Conservation (phyloP, 2,113 vertebrate genomes). For the Corythornis madagascariensis region DNA sequence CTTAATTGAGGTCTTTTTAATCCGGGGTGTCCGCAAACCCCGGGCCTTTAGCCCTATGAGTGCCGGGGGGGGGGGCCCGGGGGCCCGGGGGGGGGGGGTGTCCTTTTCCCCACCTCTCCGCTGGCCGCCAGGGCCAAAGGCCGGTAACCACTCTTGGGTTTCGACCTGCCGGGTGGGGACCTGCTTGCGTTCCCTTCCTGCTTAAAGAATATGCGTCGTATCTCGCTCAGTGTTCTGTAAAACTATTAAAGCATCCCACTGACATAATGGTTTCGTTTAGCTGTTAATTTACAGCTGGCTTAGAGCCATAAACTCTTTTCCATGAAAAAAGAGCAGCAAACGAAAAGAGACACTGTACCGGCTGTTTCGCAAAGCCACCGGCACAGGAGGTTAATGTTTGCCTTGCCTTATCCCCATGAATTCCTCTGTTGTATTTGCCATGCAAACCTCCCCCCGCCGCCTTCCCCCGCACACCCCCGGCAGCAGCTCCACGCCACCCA, state of each 20-base stretch:
- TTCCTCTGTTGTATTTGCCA: slow-evolving; percentile 4
- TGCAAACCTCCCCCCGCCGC: not conserved
- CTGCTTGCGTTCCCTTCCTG: not conserved
- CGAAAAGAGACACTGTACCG: not conserved
- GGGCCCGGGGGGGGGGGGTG: not conserved
- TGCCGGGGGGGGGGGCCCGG: no score
- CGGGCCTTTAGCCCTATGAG: no score
- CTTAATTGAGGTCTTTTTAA: no score
- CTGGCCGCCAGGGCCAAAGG: no score
- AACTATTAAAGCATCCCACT: not conserved
- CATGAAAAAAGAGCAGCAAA: not conserved
- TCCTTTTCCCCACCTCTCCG: not conserved
- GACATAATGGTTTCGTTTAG: slow-evolving; percentile 22
- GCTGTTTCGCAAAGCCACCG: not conserved
- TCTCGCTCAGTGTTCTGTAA: not conserved
- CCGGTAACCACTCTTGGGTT: not conserved
- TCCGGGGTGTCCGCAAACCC: no score
- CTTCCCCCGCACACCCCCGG: not conserved
- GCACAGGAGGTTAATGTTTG: not conserved
- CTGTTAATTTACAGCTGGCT: slow-evolving; percentile 33
- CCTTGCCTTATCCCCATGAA: not conserved
- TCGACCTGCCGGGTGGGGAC: not conserved
- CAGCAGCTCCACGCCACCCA: not conserved
- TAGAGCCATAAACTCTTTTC: slow-evolving; percentile 3
- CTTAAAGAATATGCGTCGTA: not conserved